Percentiles rank a stretch among this genome's conserved stretches.
These are phyloP conservation scores for Agonopterix alstromeriana DNA, from an alignment of 2,888 invertebrate genomes.

Conservation along the genomic window DNA sequence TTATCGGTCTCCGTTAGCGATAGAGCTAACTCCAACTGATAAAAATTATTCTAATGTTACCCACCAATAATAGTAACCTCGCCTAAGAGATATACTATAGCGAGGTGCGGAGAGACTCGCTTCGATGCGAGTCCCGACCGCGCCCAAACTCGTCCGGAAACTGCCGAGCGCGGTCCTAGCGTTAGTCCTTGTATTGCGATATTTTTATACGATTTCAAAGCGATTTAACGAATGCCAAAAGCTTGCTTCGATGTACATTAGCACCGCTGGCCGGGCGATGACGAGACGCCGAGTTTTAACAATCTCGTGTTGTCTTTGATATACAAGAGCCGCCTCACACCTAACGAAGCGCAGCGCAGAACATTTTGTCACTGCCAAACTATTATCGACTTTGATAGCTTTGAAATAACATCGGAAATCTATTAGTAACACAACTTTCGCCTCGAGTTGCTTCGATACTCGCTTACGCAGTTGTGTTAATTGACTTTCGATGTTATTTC, in stretches of 20 bases:
- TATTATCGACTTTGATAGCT: no score
- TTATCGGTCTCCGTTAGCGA: not conserved
- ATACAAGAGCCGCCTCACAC: no score
- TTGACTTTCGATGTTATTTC: no score
- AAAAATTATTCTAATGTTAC: not conserved
- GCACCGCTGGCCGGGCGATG: slow-evolving; percentile 6
- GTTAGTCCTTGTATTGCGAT: slow-evolving; percentile 16
- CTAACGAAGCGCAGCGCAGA: no score
- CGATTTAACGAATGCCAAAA: slow-evolving; percentile 9
- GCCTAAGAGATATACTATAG: not conserved
- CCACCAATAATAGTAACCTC: not conserved
- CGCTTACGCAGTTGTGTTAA: no score
- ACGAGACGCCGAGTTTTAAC: no score
- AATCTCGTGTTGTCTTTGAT: no score
- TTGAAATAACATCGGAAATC: no score
- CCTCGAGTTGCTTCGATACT: no score
- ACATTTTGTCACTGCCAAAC: no score
- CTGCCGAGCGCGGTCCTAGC: slow-evolving; percentile 1
- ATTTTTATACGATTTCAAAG: slow-evolving; percentile 27
- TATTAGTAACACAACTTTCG: no score
- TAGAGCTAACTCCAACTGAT: not conserved
- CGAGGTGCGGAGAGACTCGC: not conserved
- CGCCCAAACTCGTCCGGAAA: not conserved
- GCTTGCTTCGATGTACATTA: slow-evolving; percentile 10
- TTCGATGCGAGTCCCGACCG: not conserved